Conservation (phyloP, 2,888 invertebrate genomes). For the Dorcus parallelipipedus region DNA sequence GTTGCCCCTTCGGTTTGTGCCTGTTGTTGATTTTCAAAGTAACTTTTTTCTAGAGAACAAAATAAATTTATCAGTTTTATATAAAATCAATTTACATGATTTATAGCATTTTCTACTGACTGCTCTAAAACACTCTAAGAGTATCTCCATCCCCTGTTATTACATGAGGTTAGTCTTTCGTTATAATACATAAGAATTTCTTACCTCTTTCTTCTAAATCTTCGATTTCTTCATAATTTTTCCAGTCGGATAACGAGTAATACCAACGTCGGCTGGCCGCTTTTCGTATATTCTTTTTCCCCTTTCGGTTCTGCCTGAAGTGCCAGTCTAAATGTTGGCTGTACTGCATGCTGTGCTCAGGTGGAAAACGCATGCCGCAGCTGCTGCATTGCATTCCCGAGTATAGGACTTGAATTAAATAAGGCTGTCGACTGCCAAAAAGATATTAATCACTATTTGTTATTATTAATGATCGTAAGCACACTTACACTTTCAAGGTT, state of each 20-base stretch:
- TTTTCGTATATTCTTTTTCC: constrained; percentile 79
- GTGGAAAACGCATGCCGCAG: constrained; percentile 91
- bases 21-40: constrained; percentile 72
- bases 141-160: too few species aligned
- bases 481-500: constrained; percentile 67
- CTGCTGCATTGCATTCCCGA: constrained; percentile 94
- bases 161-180: too few species aligned
- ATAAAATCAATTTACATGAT: too few species aligned
- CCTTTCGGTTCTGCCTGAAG: constrained; percentile 88
- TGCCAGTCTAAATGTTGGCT: constrained; percentile 98
- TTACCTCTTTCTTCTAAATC: constrained; percentile 83
- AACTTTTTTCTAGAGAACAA: constrained; percentile 70
- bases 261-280: constrained; percentile 87
- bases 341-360: constrained; percentile 85
- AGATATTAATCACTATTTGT: background rate
- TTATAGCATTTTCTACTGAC: too few species aligned
- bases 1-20: constrained; percentile 56
- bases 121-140: too few species aligned
- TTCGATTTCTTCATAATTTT: constrained; percentile 90
- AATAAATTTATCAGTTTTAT: background rate
- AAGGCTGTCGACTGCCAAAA: constrained; percentile 63
- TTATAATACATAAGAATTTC: background rate
- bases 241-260: constrained; percentile 87
- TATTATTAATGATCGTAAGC: constrained; percentile 3
- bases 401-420: constrained; percentile 69